A percentile compares a stretch with the other conserved stretches of the same genome.
Evolutionary conservation across 2,888 invertebrate species (phyloP).

Genomic region (Tigriopus californicus): DNA sequence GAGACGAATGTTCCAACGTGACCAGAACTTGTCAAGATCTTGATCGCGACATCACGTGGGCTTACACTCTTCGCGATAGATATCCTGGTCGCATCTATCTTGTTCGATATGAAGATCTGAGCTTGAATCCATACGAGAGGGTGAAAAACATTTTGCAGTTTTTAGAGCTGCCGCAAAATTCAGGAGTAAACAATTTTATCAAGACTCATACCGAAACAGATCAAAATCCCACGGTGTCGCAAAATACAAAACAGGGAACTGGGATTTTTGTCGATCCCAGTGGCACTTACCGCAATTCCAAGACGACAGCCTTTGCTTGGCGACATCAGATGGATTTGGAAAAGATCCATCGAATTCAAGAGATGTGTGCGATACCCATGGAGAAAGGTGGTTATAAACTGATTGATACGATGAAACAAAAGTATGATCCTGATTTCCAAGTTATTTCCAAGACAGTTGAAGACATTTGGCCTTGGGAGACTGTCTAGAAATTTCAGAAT

Average conservation of each 20-base stretch:
- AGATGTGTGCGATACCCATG: neutral
- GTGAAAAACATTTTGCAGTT: conserved; percentile 17
- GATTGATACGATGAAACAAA: too few relatives aligned
- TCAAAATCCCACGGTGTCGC: neutral
- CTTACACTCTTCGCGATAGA: conserved; percentile 2
- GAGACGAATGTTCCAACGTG: neutral
- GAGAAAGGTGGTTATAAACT: too few relatives aligned
- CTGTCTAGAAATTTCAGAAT: too few relatives aligned
- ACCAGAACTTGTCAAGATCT: neutral
- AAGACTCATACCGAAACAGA: conserved; percentile 16
- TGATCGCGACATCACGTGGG: neutral
- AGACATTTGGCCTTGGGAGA: too few relatives aligned
- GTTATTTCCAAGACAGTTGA: too few relatives aligned
- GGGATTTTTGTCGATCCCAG: too few relatives aligned
- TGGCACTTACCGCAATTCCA: neutral
- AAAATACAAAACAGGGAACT: too few relatives aligned
- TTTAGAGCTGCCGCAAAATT: conserved; percentile 16
- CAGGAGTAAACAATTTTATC: conserved; percentile 16
- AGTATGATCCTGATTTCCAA: too few relatives aligned
- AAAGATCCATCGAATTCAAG: neutral
- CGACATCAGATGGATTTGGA: neutral
- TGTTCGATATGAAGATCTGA: conserved; percentile 21
- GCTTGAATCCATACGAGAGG: conserved; percentile 17
- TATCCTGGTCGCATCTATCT: conserved; percentile 17
- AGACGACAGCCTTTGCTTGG: neutral